Percentiles rank a stretch among this genome's conserved stretches.
Conservation (phyloP, 2,888 invertebrate genomes). For the Perizoma affinitatum region DNA sequence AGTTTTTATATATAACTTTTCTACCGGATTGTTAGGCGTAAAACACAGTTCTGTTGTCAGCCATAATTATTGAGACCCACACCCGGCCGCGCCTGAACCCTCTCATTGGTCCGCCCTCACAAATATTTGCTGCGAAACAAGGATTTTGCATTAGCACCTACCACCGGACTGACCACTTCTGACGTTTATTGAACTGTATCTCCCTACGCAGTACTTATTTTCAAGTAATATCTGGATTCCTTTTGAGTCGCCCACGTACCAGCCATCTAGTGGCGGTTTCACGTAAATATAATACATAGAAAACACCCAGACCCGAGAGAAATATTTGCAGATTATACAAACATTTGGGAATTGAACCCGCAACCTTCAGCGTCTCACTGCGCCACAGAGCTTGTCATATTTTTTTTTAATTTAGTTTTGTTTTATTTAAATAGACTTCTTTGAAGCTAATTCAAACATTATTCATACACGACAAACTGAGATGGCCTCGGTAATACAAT, state of each 20-base stretch:
- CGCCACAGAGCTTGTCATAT: too few relatives aligned
- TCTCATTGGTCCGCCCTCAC: conserved; percentile 55
- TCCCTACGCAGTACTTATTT: conserved; percentile 36
- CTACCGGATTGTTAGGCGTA: not conserved
- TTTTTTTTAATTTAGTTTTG: too few relatives aligned
- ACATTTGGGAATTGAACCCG: too few relatives aligned
- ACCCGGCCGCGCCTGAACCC: conserved; percentile 41
- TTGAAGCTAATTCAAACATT: conserved; percentile 51
- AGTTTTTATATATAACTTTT: not conserved
- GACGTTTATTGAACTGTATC: conserved; percentile 58
- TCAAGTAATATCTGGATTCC: conserved; percentile 29
- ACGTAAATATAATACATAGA: conserved; percentile 24
- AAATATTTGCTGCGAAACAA: conserved; percentile 67
- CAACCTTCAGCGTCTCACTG: not conserved
- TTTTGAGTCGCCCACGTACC: conserved; percentile 34
- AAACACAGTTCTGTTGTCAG: conserved; percentile 36
- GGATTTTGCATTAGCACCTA: conserved; percentile 72
- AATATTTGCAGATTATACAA: too few relatives aligned
- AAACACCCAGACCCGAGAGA: too few relatives aligned
- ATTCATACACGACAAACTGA: conserved; percentile 63
- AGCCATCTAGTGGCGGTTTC: conserved; percentile 33
- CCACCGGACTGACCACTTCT: conserved; percentile 48
- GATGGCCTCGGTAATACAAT: conserved; percentile 52
- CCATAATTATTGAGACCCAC: conserved; percentile 36
- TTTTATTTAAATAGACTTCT: conserved; percentile 33